Evolutionary conservation across 2,797 vertebrate species (phyloP), one percentile per base, ranked within the genome.

Genomic region (Lateolabrax maculatus): DNA sequence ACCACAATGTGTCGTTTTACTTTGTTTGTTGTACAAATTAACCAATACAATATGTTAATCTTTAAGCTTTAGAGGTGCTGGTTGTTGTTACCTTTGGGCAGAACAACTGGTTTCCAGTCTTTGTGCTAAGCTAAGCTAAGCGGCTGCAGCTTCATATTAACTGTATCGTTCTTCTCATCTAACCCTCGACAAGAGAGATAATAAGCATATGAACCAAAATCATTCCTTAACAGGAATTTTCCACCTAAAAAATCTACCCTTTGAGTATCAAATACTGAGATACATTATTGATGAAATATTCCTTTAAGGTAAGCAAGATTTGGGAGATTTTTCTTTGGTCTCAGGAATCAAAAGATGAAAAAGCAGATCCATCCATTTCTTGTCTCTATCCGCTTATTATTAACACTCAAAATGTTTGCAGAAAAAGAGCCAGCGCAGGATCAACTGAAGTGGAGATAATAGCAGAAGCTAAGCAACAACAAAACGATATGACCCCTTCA

Each of bases 381-480:
- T 23, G 21, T 39, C 15, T n/a, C 6, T 8, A 62, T 4, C 15
- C 4, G 7, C 29, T 23, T 25, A 39, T 60, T 67, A 72, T 71
- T 63, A 46, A 66, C 49, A 5, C 18, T 23, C 16, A 9, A 27
- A 53, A 39, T 62, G 31, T 56, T 52, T 56, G 18, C 53, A 60
- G 56, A 48, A 66, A 66, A n/a, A 68, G 27, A 63, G 31, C 2
- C 37, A 57, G 43, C n/a, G 27, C 19, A 63, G 44, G 73, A 70
- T 68, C 55, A 79, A 49, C 37, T 34, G 57, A 58, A 55, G 53
- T 25, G 25, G 27, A 83, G 74, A 70, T 53, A 55, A 58, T 51
- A 27, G 52, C 29, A 37, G 37, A 67, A 51, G 23, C 78, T 9
- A 36, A 77, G 34, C 27, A 46, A 67, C 36, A 16, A 9, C 29